Base-by-base conservation (phyloP, 1,140 invertebrate species). In the Pseudomyrmex gracilis region DNA sequence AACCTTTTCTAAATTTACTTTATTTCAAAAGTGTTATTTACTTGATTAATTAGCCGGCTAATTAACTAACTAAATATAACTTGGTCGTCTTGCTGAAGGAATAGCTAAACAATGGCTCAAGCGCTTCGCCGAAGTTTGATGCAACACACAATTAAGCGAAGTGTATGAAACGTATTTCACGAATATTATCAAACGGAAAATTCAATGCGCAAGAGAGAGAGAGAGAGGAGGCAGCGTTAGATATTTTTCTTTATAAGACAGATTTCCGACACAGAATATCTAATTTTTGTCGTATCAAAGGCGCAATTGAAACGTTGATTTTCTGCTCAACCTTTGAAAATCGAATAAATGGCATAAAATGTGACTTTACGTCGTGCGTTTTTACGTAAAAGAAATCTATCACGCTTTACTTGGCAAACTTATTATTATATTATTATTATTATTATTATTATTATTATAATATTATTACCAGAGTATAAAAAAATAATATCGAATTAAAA, bases 271-370 rank as follows among this genome's bases (percentile, higher is more conserved):
- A 5, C 13, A 2, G 10, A 77, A 67, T 77, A 68, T 77, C 67
- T 45, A 53, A 67, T 77, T 68, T 53, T 47, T 5, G 15, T 47
- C 47, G 43, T n/a, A 47, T 61, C 47, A 10, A 12, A 45, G 47
- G 49, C 2, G 15, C 45, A 77, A 77, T 77, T 68, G 15, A 15
- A 67, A 77, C 13, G 63, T 43, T 53, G 55, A 68, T 77, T 53
- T 34, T 34, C 5, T 5, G 7, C 34, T 34, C 5, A 34, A 34
- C 34, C 34, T 34, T 34, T 0, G 34, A 34, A 5, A 34, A 34
- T 34, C 34, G 34, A 34, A 34, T 34, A 34, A 34, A 34, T 34
- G 34, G 34, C 24, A 45, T 47, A 47, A 61, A 61, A 74, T 24
- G 20, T 47, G 61, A 45, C 13, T 22, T n/a, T 12, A 20, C 71